A percentile compares a stretch with the other conserved stretches of the same genome.
Evolutionary conservation across 2,888 invertebrate genomes (phyloP).

Genomic region (Osmoderma eremita): DNA sequence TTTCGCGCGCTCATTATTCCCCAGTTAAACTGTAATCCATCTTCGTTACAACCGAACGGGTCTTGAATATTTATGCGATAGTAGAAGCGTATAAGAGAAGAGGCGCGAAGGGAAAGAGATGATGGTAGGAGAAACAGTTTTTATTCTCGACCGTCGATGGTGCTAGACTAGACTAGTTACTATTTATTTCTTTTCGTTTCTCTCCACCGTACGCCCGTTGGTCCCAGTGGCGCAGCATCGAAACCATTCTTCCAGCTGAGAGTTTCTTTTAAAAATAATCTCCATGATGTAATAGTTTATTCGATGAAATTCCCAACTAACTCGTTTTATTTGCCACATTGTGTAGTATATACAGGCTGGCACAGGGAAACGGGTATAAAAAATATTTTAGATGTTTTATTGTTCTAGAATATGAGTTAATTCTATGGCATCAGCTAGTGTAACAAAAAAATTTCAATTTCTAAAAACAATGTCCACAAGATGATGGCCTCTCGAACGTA

Average conservation of each 20-base stretch:
- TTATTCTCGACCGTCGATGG: slow-evolving; percentile 30
- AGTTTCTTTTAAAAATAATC: too few relatives aligned
- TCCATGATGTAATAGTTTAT: too few relatives aligned
- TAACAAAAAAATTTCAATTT: too few relatives aligned
- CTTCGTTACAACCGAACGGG: slow-evolving; percentile 35
- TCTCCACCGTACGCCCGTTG: neutral
- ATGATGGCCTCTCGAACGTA: neutral
- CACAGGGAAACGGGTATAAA: too few relatives aligned
- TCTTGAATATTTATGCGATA: slow-evolving; percentile 33
- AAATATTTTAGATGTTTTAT: too few relatives aligned
- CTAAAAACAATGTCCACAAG: slow-evolving; percentile 6
- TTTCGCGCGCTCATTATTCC: slow-evolving; percentile 39
- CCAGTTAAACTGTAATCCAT: slow-evolving; percentile 39
- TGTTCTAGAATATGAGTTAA: too few relatives aligned
- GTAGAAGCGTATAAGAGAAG: slow-evolving; percentile 4
- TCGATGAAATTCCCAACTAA: too few relatives aligned
- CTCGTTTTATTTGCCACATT: too few relatives aligned
- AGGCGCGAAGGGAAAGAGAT: neutral
- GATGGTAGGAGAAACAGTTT: slow-evolving; percentile 11
- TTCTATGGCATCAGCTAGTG: too few relatives aligned
- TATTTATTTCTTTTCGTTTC: slow-evolving; percentile 13
- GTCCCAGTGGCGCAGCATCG: neutral
- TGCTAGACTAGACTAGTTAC: slow-evolving; percentile 23
- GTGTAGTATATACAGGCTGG: too few relatives aligned
- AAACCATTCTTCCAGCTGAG: too few relatives aligned